Conservation (phyloP, 2,888 invertebrate species). For the Drosophila neonasuta region DNA sequence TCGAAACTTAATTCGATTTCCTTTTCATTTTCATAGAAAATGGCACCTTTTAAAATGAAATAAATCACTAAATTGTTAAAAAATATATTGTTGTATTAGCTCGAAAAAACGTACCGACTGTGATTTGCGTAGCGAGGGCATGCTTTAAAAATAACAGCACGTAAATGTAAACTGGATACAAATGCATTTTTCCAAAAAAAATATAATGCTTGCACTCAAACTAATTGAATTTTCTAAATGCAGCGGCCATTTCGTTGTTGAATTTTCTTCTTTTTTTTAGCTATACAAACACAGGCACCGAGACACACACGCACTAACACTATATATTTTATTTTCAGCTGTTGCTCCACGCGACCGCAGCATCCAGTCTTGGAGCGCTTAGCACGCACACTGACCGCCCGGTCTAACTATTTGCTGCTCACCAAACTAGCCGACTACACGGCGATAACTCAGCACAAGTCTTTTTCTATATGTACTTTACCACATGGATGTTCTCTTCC, state of each 20-base stretch:
- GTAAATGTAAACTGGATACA: conserved; percentile 61
- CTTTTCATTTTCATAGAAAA: conserved; percentile 84
- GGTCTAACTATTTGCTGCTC: conserved; percentile 27
- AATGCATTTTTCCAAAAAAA: conserved; percentile 59
- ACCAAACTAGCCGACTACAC: conserved; percentile 20
- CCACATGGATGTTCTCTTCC: neutral
- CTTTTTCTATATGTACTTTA: neutral
- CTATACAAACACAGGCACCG: conserved; percentile 18
- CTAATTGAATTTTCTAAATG: conserved; percentile 66
- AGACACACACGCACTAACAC: conserved; percentile 29
- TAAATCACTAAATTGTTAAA: neutral
- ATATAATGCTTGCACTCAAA: conserved; percentile 41
- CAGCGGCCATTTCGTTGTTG: conserved; percentile 63
- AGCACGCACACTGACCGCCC: conserved; percentile 71
- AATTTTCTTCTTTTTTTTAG: conserved; percentile 27
- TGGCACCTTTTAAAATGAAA: conserved; percentile 72
- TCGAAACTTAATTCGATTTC: conserved; percentile 85
- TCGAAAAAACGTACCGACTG: conserved; percentile 70
- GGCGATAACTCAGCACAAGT: conserved; percentile 3
- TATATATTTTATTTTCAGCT: conserved; percentile 29
- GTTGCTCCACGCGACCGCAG: conserved; percentile 50
- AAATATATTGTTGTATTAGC: neutral
- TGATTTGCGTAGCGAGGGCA: conserved; percentile 60
- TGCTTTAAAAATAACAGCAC: conserved; percentile 52
- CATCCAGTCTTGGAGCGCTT: conserved; percentile 73